These are phyloP conservation scores for Diadophis punctatus DNA, from an alignment of 2,113 vertebrate species.

Conservation along the genomic window DNA sequence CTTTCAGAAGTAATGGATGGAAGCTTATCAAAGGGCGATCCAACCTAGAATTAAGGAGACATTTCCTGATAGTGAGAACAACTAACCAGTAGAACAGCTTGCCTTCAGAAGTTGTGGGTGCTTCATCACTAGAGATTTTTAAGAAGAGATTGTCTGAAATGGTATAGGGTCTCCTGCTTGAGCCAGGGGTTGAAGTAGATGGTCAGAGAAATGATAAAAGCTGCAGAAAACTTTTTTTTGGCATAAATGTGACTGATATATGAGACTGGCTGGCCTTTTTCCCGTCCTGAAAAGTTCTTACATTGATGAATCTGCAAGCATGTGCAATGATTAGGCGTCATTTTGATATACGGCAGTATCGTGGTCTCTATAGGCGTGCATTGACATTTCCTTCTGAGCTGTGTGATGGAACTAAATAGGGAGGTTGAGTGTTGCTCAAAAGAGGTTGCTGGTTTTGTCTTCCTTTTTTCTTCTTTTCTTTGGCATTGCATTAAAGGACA, in stretches of 20 bases:
- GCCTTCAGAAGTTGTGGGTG: not conserved
- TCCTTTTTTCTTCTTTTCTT: not conserved
- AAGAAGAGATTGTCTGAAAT: not conserved
- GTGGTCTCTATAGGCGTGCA: conserved; percentile 24
- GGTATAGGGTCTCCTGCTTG: not conserved
- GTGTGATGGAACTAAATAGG: conserved; percentile 8
- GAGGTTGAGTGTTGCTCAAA: not conserved
- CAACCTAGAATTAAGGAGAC: not conserved
- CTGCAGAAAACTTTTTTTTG: conserved; percentile 45
- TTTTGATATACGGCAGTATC: conserved; percentile 32
- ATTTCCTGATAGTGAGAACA: not conserved
- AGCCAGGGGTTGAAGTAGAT: not conserved
- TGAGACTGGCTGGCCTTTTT: conserved; percentile 32
- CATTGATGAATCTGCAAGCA: conserved; percentile 22
- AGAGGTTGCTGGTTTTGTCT: not conserved
- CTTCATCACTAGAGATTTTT: not conserved
- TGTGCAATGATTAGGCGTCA: conserved; percentile 33
- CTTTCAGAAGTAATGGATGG: not conserved
- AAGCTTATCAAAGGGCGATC: not conserved
- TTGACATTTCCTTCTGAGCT: conserved; percentile 28
- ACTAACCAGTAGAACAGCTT: not conserved
- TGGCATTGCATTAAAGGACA: not conserved
- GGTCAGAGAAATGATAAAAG: conserved; percentile 24
- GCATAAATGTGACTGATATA: not conserved
- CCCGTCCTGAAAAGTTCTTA: not conserved